Evolutionary conservation across 2,888 invertebrate genomes (phyloP), one percentile per base, ranked within the genome.

Genomic region (Chouioia cunea): DNA sequence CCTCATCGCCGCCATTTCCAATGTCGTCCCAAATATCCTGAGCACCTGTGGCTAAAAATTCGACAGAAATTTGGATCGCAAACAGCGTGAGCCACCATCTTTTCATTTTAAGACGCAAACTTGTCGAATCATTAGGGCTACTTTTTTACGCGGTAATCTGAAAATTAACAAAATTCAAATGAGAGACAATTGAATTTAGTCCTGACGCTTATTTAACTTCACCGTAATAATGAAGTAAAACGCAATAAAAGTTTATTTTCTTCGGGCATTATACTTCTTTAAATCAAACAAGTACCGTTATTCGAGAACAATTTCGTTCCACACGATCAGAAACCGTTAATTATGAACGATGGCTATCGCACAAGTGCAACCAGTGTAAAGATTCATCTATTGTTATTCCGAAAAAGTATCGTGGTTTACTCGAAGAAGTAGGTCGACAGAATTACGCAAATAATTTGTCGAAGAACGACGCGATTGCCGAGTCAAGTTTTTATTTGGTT

Each of bases 1-100:
- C 58, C 3, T 0, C 15, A 44, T 73, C 65, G 54, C 12, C 73
- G 62, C 64, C 60, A 67, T 52, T 70, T 70, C 60, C 60, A 67
- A 70, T 65, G 67, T 1, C 65, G 63, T 22, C 59, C 73, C 73
- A 70, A 15, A 57, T 64, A 52, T 53, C 60, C 62, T 66, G 70
- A 10, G 70, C 60, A 56, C 16, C 59, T 3, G 53, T n/a, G 27
- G 20, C 12, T 8, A 54, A 27, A 44, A 46, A 60, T 27, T 48
- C 1, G 18, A 62, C 23, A 12, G 62, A 27, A 27, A 27, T 27
- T 36, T 36, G 47, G 12, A 69, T 27, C 15, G 23, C 48, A 1
- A 66, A 15, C 18, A 65, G 36, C 10, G n/a, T 43, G 36, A 52
- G n/a, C 12, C n/a, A 6, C 73, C 73, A 73, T 73, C 12, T 44